phyloP scores from a whole-genome alignment of 2,113 vertebrate genomes.

The Australoheros scitulus region DNA sequence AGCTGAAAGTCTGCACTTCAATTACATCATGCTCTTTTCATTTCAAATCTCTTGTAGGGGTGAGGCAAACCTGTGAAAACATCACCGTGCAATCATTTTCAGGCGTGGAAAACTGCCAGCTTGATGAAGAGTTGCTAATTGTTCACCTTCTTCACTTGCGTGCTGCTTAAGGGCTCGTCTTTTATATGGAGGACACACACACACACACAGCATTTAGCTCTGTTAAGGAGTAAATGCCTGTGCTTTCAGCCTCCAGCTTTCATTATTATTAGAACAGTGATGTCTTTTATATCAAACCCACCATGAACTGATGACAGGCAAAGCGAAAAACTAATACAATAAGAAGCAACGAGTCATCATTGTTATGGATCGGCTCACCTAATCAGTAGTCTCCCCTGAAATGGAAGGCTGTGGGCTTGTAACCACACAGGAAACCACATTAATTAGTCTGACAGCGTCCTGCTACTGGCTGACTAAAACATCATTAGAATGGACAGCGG shows the following conservation, averaged over 20 bases:
- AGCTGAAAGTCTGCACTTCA: not conserved
- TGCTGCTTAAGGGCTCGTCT: not conserved
- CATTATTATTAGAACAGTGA: not conserved
- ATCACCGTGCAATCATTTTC: not conserved
- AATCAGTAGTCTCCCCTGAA: constrained; percentile 26
- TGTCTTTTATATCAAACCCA: not conserved
- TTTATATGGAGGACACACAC: not conserved
- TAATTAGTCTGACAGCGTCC: constrained; percentile 36
- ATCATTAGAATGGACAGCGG: constrained; percentile 40
- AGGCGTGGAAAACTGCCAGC: not conserved
- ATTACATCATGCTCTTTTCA: not conserved
- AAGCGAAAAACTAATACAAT: not conserved
- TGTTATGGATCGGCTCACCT: constrained; percentile 9
- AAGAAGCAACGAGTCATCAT: not conserved
- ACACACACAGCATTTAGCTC: not conserved
- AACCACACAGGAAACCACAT: constrained; percentile 22
- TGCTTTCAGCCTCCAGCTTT: not conserved
- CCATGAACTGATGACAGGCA: not conserved
- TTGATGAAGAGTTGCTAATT: not conserved
- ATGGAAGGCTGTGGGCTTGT: constrained; percentile 8
- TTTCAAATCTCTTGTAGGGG: not conserved
- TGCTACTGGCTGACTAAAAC: constrained; percentile 16
- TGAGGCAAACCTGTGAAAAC: not conserved
- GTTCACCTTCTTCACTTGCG: not conserved
- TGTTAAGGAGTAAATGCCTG: not conserved